phyloP scores from a whole-genome alignment of 2,888 invertebrate genomes.

The Cephus pygmeus region DNA sequence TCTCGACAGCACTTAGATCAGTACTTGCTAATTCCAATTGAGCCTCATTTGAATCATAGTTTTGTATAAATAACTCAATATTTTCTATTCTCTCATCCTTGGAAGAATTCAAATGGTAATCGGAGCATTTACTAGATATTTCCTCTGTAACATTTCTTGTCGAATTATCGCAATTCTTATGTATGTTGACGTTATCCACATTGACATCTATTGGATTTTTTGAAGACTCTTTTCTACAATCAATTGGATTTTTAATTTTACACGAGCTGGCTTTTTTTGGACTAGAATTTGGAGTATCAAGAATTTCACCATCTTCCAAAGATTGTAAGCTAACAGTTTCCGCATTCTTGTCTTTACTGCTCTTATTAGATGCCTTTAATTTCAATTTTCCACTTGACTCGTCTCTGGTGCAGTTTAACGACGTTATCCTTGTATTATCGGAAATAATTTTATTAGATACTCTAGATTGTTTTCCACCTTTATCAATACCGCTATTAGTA shows the following conservation, averaged over 20 bases:
- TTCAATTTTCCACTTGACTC: background rate
- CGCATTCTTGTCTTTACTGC: conserved; percentile 1
- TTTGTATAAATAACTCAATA: conserved; percentile 36
- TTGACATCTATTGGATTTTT: background rate
- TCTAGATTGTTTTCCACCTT: background rate
- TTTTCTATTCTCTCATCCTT: conserved; percentile 41
- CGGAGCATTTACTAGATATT: background rate
- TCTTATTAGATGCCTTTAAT: background rate
- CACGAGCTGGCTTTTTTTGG: background rate
- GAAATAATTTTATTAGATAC: background rate
- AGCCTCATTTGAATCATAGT: conserved; percentile 20
- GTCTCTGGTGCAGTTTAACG: background rate
- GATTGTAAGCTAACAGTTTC: conserved; percentile 15
- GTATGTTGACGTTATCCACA: background rate
- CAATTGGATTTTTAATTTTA: background rate
- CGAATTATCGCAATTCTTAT: background rate
- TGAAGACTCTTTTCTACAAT: background rate
- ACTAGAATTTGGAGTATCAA: conserved; percentile 24
- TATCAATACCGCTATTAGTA: background rate
- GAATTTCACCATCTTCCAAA: conserved; percentile 36
- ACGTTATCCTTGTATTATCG: background rate
- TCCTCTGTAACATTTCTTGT: background rate
- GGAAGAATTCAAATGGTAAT: conserved; percentile 17
- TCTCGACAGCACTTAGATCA: background rate
- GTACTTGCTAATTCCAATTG: background rate